Base-by-base conservation (phyloP, 2,797 vertebrate genomes). In the Alca torda region DNA sequence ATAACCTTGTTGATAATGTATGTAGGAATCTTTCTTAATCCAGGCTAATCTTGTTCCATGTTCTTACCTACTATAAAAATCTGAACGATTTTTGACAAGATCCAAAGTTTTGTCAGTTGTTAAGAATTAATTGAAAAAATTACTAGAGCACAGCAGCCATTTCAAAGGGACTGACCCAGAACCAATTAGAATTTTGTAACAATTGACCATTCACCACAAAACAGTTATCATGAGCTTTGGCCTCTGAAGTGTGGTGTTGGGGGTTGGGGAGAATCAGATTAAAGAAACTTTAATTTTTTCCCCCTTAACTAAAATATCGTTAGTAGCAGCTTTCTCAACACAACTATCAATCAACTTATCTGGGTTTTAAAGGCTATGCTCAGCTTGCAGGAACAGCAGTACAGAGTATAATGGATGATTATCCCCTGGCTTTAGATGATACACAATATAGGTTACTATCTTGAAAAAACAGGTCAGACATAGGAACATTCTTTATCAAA, bases 61-160 rank as follows among this genome's bases (percentile, higher is more conserved):
- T 84, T 81, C 95, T 94, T 97, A 94, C 97, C 94, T 96, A 96
- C 93, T 94, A 95, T 95, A 96, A 98, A 98, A 98, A 97, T 97
- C 95, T 37, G 96, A 98, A 98, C 72, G 25, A 97, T 98, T 98
- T 98, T 97, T 97, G 98, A 98, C 98, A 98, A 98, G 98, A 98
- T 98, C 95, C 97, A 95, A 98, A 97, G 98, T 97, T 98, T 98
- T 98, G 98, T 98, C 98, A 98, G 97, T 98, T 98, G 98, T 98
- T 97, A 98, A 98, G 98, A 98, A 98, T 98, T 98, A 98, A 98
- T 98, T 98, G 98, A 98, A 98, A 98, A 98, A 98, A 98, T 98
- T 98, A 98, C 98, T 97, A 94, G 98, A 98, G 97, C 96, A 96
- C 96, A 97, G 97, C 96, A 95, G 91, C 96, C 93, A 97, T 98